Evolutionary conservation across 2,113 vertebrate genomes (phyloP).

Genomic region (Synchiropus splendidus): DNA sequence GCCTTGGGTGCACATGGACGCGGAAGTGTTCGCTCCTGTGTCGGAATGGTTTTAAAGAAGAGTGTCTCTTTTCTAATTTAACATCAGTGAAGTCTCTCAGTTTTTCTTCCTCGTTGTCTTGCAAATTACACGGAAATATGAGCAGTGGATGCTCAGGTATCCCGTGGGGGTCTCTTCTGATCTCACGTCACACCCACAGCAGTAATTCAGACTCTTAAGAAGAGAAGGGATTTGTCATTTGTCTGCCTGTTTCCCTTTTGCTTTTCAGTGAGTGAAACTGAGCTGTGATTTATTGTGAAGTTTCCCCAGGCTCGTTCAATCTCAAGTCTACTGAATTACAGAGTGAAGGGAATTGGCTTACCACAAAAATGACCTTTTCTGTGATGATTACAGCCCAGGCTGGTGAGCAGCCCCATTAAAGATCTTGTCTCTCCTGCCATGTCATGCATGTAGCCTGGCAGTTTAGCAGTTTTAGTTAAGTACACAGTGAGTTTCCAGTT

Average conservation of each 20-base stretch:
- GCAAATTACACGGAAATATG: too few relatives aligned
- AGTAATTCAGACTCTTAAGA: constrained; percentile 49
- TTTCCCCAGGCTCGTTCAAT: constrained; percentile 43
- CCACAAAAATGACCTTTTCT: constrained; percentile 47
- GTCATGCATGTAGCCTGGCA: constrained; percentile 20
- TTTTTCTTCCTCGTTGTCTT: too few relatives aligned
- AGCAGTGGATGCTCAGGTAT: constrained; percentile 41
- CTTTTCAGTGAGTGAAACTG: constrained; percentile 35
- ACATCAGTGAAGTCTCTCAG: too few relatives aligned
- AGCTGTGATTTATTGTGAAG: constrained; percentile 55
- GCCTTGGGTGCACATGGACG: too few relatives aligned
- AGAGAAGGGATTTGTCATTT: constrained; percentile 63
- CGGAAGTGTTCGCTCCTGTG: too few relatives aligned
- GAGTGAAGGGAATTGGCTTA: constrained; percentile 37
- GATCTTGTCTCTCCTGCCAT: constrained; percentile 33
- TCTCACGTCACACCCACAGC: constrained; percentile 49
- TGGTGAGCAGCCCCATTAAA: constrained; percentile 37
- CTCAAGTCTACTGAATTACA: constrained; percentile 36
- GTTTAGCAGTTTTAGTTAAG: constrained; percentile 12
- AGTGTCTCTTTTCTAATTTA: too few relatives aligned
- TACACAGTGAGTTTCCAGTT: constrained; percentile 4
- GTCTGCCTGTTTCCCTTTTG: constrained; percentile 51
- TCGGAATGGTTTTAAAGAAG: too few relatives aligned
- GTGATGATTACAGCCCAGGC: constrained; percentile 40
- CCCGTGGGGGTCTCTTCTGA: constrained; percentile 48